Percentiles rank a stretch among this genome's conserved stretches.
Evolutionary conservation across 64 coral and sea anemone genomes (phyloP).

Genomic region (Trachythela sp.): DNA sequence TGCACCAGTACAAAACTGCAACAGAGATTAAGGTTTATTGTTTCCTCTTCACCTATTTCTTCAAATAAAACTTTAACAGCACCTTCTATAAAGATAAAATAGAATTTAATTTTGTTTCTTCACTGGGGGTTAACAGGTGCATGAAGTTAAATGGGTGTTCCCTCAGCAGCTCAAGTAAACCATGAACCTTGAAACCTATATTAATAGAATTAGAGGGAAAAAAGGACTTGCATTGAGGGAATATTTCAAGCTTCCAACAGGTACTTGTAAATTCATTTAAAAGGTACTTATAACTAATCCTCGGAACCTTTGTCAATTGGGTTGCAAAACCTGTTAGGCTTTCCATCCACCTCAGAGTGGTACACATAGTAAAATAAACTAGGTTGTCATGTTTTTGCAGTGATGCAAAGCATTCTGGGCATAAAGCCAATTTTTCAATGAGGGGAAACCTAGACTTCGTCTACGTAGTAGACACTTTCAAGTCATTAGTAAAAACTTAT

Average conservation of each 20-base stretch:
- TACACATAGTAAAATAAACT: no score
- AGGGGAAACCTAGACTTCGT: no score
- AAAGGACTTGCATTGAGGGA: neutral
- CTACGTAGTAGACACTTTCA: no score
- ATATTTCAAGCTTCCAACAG: neutral
- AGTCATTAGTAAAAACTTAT: no score
- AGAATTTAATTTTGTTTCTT: neutral
- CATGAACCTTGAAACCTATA: neutral
- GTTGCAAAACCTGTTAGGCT: no score
- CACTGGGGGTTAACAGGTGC: neutral
- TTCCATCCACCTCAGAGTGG: no score
- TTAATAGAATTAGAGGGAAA: neutral
- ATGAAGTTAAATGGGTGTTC: neutral
- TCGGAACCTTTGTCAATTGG: no score
- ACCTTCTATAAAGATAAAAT: neutral
- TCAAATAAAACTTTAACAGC: neutral
- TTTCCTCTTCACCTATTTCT: neutral
- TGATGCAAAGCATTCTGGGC: no score
- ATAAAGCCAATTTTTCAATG: no score
- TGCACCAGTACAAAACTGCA: constrained; percentile 1
- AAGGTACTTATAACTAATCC: no score
- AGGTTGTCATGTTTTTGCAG: no score
- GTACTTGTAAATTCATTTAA: neutral
- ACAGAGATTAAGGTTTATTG: neutral
- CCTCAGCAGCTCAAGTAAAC: neutral